These are phyloP conservation scores for Sarotherodon lohbergeri DNA, from an alignment of 2,113 vertebrate genomes.

Conservation along the genomic window DNA sequence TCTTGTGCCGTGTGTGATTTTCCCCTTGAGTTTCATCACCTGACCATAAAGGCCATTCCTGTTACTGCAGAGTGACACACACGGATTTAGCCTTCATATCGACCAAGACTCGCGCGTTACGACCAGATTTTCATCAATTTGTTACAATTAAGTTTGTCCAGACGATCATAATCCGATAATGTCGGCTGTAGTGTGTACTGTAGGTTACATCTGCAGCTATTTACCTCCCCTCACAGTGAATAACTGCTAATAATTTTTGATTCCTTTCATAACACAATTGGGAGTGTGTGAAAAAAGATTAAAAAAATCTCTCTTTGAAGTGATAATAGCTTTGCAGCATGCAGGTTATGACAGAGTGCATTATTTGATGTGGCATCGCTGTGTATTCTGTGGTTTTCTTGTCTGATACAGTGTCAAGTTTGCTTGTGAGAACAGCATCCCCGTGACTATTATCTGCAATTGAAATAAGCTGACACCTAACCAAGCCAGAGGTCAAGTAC, in stretches of 20 bases:
- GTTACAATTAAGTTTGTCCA: background rate
- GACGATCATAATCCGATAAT: background rate
- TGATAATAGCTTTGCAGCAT: background rate
- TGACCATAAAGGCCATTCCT: conserved; percentile 32
- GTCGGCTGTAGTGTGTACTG: background rate
- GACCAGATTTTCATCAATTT: background rate
- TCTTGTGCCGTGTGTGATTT: background rate
- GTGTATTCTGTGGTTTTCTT: background rate
- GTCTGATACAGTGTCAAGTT: background rate
- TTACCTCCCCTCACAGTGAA: background rate
- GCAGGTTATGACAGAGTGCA: background rate
- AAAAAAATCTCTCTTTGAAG: background rate
- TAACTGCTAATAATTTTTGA: background rate
- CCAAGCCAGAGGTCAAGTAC: background rate
- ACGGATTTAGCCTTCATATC: background rate
- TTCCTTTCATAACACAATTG: background rate
- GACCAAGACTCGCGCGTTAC: background rate
- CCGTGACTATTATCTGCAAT: background rate
- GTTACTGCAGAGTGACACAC: background rate
- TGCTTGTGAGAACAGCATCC: background rate
- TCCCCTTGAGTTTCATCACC: conserved; percentile 31
- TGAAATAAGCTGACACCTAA: background rate
- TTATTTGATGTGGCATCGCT: background rate
- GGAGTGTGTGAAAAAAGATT: background rate
- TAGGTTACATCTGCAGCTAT: background rate